phyloP scores from a whole-genome alignment of 2,888 invertebrate genomes.

The Drosophila dives region DNA sequence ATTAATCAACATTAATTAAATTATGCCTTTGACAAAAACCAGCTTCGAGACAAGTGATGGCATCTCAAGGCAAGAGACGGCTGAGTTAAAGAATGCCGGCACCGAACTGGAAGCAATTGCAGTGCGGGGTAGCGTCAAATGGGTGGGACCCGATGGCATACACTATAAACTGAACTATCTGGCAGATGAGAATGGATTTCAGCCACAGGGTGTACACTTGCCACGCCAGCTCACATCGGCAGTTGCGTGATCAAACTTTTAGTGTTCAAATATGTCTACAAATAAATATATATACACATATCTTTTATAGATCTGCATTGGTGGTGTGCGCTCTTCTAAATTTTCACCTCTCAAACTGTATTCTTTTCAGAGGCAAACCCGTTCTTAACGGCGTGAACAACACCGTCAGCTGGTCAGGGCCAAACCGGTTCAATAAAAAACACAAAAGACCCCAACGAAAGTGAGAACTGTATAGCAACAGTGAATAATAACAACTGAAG shows the following conservation, averaged over 20 bases:
- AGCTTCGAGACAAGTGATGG: constrained; percentile 84
- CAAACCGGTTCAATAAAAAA: constrained; percentile 51
- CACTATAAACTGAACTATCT: constrained; percentile 86
- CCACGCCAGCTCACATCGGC: constrained; percentile 47
- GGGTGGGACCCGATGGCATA: constrained; percentile 86
- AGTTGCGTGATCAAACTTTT: constrained; percentile 52
- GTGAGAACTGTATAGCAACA: constrained; percentile 59
- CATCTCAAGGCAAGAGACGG: constrained; percentile 81
- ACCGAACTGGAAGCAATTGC: constrained; percentile 71
- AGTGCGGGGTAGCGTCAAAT: constrained; percentile 85
- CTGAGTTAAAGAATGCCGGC: constrained; percentile 80
- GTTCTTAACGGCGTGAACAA: constrained; percentile 26
- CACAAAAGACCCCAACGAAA: constrained; percentile 48
- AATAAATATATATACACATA: constrained; percentile 3
- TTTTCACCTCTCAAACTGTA: constrained; percentile 50
- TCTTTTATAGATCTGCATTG: constrained; percentile 13
- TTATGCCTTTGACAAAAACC: background rate
- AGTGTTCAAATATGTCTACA: constrained; percentile 13
- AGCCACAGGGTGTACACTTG: constrained; percentile 78
- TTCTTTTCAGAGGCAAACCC: constrained; percentile 47
- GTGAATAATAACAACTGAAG: constrained; percentile 4
- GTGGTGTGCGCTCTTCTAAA: constrained; percentile 47
- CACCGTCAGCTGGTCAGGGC: constrained; percentile 56
- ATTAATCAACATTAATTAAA: background rate
- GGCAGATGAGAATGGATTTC: constrained; percentile 80